phyloP scores from a whole-genome alignment of 2,888 invertebrate genomes.

The Bugulina stolonifera region DNA sequence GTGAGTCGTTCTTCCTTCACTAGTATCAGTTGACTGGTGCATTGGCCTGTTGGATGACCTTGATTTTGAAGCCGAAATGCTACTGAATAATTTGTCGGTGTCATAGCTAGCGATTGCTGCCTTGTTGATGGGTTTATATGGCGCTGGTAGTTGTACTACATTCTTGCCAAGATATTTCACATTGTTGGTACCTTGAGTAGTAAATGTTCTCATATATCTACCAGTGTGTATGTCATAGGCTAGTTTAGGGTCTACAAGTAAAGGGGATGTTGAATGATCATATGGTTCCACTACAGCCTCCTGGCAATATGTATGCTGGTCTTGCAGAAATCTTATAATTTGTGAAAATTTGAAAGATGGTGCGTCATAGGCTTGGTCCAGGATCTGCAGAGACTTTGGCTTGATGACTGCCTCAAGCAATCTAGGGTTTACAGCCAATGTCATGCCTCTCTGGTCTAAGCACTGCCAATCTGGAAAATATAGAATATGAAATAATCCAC shows the following conservation, averaged over 20 bases:
- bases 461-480: no score
- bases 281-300: background rate
- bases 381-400: slow-evolving; percentile 12
- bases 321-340: slow-evolving; percentile 14
- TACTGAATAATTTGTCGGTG: background rate
- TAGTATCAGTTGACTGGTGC: background rate
- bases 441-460: background rate
- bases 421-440: background rate
- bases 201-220: slow-evolving; percentile 19
- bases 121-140: background rate
- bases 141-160: background rate
- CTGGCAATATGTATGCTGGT: background rate
- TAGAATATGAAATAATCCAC: no score
- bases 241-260: slow-evolving; percentile 24
- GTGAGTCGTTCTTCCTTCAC: background rate
- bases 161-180: background rate
- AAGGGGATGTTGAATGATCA: slow-evolving; percentile 15
- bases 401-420: background rate
- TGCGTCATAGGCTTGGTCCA: slow-evolving; percentile 16
- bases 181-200: background rate
- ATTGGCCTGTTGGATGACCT: background rate
- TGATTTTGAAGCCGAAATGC: background rate
- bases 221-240: slow-evolving; percentile 22
- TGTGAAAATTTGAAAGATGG: slow-evolving; percentile 16
- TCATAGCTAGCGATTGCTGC: background rate